A percentile compares a stretch with the other conserved stretches of the same genome.
These are phyloP conservation scores for Drosophila rellima DNA, from an alignment of 2,888 invertebrate species.

Conservation along the genomic window DNA sequence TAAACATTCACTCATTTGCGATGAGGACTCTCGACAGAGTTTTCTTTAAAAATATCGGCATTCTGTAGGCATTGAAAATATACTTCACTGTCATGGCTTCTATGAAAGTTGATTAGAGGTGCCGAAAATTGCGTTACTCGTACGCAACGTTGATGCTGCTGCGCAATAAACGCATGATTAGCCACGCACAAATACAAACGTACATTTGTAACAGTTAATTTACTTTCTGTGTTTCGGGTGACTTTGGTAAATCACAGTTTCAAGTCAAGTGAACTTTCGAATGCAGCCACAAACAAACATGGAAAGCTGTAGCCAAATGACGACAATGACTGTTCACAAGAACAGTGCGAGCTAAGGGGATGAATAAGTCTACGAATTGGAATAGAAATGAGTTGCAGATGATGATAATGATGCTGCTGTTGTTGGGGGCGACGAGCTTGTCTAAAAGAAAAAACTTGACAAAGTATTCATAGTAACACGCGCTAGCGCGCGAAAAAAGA, in stretches of 20 bases:
- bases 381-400: slow-evolving; percentile 20
- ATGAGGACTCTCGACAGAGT: background rate
- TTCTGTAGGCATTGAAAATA: slow-evolving; percentile 12
- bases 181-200: slow-evolving; percentile 28
- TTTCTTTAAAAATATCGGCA: background rate
- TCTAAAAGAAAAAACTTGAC: slow-evolving; percentile 73
- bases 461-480: slow-evolving; percentile 75
- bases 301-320: slow-evolving; percentile 16
- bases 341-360: slow-evolving; percentile 9
- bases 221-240: slow-evolving; percentile 68
- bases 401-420: slow-evolving; percentile 32
- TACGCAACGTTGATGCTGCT: slow-evolving; percentile 31
- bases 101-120: slow-evolving; percentile 42
- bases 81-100: slow-evolving; percentile 6
- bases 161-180: slow-evolving; percentile 50
- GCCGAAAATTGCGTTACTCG: slow-evolving; percentile 32
- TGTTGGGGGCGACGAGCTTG: slow-evolving; percentile 39
- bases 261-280: slow-evolving; percentile 54
- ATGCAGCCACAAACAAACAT: slow-evolving; percentile 44
- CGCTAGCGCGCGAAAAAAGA: slow-evolving; percentile 54
- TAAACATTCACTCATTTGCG: too few species aligned
- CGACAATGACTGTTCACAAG: slow-evolving; percentile 19
- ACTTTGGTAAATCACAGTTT: slow-evolving; percentile 68
- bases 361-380: slow-evolving; percentile 3
- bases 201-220: slow-evolving; percentile 74